These are phyloP conservation scores for Chinchilla lanigera DNA, from an alignment of 2,113 vertebrate species.

Conservation along the genomic window DNA sequence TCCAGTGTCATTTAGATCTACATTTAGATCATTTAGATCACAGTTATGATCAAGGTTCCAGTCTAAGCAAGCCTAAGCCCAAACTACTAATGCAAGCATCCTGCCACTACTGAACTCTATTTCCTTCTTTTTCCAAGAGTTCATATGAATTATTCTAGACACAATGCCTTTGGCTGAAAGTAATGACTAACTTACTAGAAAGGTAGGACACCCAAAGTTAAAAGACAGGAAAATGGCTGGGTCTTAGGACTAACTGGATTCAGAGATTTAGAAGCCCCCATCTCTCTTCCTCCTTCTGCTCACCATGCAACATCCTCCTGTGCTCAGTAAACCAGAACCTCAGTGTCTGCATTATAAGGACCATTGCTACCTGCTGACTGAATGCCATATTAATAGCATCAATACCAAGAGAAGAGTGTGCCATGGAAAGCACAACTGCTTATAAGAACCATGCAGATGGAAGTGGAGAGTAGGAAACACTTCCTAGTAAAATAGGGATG, in stretches of 20 bases:
- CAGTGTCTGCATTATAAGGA: fast-evolving
- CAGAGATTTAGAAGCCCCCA: not conserved
- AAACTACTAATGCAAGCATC: not conserved
- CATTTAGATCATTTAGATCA: not conserved
- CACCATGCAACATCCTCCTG: too few species aligned
- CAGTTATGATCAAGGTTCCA: not conserved
- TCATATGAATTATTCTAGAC: not conserved
- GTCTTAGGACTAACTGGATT: not conserved
- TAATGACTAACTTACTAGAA: not conserved
- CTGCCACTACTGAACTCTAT: not conserved
- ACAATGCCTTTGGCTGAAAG: not conserved
- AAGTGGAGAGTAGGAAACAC: not conserved
- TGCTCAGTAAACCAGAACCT: not conserved
- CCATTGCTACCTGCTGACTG: fast-evolving
- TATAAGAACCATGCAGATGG: not conserved
- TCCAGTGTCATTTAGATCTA: not conserved
- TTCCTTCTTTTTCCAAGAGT: not conserved
- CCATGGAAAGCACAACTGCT: not conserved
- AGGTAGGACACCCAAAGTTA: not conserved
- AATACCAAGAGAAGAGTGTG: not conserved
- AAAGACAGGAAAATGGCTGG: not conserved
- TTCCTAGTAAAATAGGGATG: not conserved
- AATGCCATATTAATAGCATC: fast-evolving
- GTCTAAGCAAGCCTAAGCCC: not conserved
- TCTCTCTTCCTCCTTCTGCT: not conserved